Conservation (phyloP, 2,888 invertebrate genomes). For the Papilio elwesi region DNA sequence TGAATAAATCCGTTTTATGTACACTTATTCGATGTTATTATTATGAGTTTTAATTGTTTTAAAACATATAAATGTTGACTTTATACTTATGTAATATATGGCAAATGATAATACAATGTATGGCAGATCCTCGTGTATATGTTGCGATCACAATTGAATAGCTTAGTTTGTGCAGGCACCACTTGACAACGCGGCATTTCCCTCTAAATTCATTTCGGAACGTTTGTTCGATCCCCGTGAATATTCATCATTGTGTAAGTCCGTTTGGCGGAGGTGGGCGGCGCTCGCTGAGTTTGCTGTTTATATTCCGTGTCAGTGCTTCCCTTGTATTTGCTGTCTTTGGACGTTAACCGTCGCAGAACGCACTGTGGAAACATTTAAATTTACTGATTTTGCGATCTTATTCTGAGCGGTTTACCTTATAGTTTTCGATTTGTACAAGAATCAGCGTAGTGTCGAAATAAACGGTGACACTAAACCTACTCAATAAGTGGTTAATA, state of each 20-base stretch:
- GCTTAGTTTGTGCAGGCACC: slow-evolving; percentile 34
- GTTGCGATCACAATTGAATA: slow-evolving; percentile 34
- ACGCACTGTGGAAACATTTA: not conserved
- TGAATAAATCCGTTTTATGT: too few species aligned
- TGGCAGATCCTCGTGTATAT: slow-evolving; percentile 6
- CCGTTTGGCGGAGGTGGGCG: slow-evolving; percentile 27
- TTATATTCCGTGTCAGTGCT: slow-evolving; percentile 31
- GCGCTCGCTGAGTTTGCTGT: slow-evolving; percentile 21
- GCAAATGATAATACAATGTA: not conserved
- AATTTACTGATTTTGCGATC: not conserved
- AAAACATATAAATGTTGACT: not conserved
- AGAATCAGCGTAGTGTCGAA: not conserved
- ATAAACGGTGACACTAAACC: too few species aligned
- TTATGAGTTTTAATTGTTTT: too few species aligned
- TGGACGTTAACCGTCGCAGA: not conserved
- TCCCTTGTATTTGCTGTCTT: slow-evolving; percentile 17
- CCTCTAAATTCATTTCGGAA: slow-evolving; percentile 37
- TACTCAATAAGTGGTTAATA: too few species aligned
- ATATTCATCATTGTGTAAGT: slow-evolving; percentile 38
- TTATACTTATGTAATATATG: not conserved
- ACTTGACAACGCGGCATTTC: slow-evolving; percentile 33
- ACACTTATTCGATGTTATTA: too few species aligned
- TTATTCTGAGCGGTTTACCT: not conserved
- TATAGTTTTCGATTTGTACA: not conserved
- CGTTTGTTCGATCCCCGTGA: slow-evolving; percentile 39